Percentiles rank a stretch among this genome's conserved stretches.
phyloP scores from a whole-genome alignment of 2,888 invertebrate genomes.

The Polydrusus cervinus region DNA sequence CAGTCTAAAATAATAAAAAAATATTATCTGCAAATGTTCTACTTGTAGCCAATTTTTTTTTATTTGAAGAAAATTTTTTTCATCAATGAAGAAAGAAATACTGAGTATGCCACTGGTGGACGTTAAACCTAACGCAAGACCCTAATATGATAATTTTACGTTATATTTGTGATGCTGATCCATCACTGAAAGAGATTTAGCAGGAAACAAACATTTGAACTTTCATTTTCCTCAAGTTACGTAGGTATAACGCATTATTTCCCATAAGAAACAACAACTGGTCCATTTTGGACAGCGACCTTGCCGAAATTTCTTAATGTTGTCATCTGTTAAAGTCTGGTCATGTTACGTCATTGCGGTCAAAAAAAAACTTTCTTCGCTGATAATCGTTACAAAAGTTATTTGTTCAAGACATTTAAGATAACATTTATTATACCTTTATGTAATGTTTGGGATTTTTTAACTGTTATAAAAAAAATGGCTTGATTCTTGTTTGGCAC shows the following conservation, averaged over 20 bases:
- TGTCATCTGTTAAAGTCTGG: constrained; percentile 20
- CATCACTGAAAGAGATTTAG: no score
- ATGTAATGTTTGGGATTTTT: constrained; percentile 10
- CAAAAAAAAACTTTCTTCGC: constrained; percentile 22
- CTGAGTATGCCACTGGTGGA: no score
- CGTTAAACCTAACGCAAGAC: no score
- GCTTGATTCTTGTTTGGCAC: constrained; percentile 7
- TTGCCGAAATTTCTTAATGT: constrained; percentile 32
- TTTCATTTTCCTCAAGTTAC: neutral
- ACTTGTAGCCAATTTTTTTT: no score
- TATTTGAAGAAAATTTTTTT: no score
- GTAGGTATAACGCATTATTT: neutral
- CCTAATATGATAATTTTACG: no score
- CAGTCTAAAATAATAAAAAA: no score
- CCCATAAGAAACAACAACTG: neutral
- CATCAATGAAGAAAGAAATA: no score
- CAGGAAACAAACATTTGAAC: neutral
- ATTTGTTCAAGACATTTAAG: constrained; percentile 20
- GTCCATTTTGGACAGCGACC: constrained; percentile 24
- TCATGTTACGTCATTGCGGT: neutral
- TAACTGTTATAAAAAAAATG: constrained; percentile 6
- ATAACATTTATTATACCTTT: constrained; percentile 15
- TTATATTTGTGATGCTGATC: no score
- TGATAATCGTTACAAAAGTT: constrained; percentile 15
- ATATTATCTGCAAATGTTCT: no score